Evolutionary conservation across 2,113 vertebrate genomes (phyloP).

Genomic region (Callionymus lyra): DNA sequence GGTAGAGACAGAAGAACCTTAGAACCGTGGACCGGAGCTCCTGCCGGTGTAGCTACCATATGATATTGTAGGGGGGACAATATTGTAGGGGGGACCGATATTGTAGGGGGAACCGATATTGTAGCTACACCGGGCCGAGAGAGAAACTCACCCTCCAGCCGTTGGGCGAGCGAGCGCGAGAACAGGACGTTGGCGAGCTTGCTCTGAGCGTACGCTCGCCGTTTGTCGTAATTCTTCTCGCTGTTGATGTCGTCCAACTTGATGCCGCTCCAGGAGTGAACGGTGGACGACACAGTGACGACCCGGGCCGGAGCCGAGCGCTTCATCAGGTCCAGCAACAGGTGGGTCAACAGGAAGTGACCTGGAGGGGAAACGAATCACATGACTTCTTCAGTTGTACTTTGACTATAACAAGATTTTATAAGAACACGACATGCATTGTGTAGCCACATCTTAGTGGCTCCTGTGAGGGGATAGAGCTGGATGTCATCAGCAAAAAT

Average conservation of each 20-base stretch:
- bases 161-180: slow-evolving; percentile 58
- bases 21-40: no score
- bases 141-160: slow-evolving; percentile 54
- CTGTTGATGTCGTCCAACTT: slow-evolving; percentile 73
- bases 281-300: slow-evolving; percentile 66
- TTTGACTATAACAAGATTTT: no score
- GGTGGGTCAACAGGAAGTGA: slow-evolving; percentile 68
- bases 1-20: not conserved
- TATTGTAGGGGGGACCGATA: no score
- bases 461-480: no score
- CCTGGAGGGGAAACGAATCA: slow-evolving; percentile 36
- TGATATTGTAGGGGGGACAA: no score
- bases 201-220: slow-evolving; percentile 66
- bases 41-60: no score
- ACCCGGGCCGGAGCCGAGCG: slow-evolving; percentile 62
- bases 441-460: no score
- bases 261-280: slow-evolving; percentile 63
- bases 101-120: no score
- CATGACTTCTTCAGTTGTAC: no score
- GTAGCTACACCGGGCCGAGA: not conserved
- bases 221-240: slow-evolving; percentile 64
- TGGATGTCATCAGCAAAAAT: no score
- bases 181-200: slow-evolving; percentile 73
- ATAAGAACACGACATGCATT: no score
- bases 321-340: slow-evolving; percentile 69